Base-by-base conservation (phyloP, 2,888 invertebrate species). In the Erebia epiphron region DNA sequence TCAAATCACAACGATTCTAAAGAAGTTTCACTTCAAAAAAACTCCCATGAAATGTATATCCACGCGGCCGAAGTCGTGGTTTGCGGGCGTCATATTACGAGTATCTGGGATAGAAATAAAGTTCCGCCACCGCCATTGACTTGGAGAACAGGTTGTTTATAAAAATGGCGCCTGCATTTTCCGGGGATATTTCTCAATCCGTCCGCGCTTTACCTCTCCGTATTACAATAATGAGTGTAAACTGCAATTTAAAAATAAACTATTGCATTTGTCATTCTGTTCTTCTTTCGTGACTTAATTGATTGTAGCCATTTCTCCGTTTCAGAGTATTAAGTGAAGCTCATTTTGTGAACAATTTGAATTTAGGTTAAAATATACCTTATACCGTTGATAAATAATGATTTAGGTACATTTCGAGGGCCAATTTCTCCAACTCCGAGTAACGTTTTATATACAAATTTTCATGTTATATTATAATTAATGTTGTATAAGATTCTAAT, bases 211-310 rank as follows among this genome's bases (percentile, higher is more conserved):
- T 66, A 68, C 68, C 68, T 67, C 70, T 54, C 73, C 70, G 72
- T 67, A 70, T 75, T 73, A 75, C 68, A 70, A 75, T 72, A 69
- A 72, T 71, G 70, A 63, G 73, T 74, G 71, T 71, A 76, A 77
- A 75, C 69, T 73, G 69, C 67, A 70, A 56, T 69, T 56, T 76
- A 76, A 75, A 77, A 74, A 70, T 73, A 73, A 70, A 73, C 54
- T 50, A 60, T 13, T 52, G 26, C 63, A 58, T 67, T 62, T 43
- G 16, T 67, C 69, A 54, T 66, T 65, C 46, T 16, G 71, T 14
- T 54, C 58, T 58, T 64, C 63, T 65, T 56, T 66, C 26, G 65
- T 46, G 18, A 68, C 70, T 70, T 67, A 26, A 70, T 67, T 70
- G 64, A 70, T 70, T 14, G 49, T 41, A 58, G 43, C 60, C 63